Evolutionary conservation across 1,140 invertebrate genomes (phyloP), one percentile per base, ranked within the genome.

Genomic region (Tenebrio molitor): DNA sequence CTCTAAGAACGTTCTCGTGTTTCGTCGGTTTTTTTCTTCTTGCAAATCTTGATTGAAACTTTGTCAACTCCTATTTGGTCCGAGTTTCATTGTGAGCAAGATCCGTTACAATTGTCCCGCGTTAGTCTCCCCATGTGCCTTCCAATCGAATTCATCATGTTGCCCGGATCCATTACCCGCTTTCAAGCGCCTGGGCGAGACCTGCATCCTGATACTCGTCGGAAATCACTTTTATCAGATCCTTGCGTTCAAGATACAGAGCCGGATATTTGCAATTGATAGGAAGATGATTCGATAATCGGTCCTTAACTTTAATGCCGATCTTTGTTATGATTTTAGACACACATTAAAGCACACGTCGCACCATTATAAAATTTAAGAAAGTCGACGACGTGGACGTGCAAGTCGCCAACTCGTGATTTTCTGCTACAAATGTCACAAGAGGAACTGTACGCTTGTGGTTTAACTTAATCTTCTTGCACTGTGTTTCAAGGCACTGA

Each of bases 121-220:
- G 50, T 50, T 68, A 67, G 64, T 65, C 42, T 69, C 72, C 72
- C 72, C 67, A 67, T 58, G 68, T 66, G 62, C 63, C 64, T 75
- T 72, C 67, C 74, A 75, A 73, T 75, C 66, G 71, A 75, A 73
- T 75, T 75, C 67, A 73, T 75, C 74, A 70, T 75, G 63, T 58
- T 39, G 63, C 71, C 46, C 15, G 64, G 67, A 75, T 75, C 67
- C 64, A 75, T 75, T 75, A 73, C 66, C 21, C 62, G 66, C 66
- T 75, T 41, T 69, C 66, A 67, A 73, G 58, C 71, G 71, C 33
- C 62, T 58, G 12, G 67, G 33, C 74, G 67, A 70, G 74, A 73
- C 71, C 33, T 75, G 74, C 74, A 75, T 73, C 33, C 68, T 46
- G 71, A 75, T 75, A 73, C 63, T 33, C 23, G 42, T 29, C 44